Evolutionary conservation across 2,113 vertebrate species (phyloP), one percentile per base, ranked within the genome.

Genomic region (Ceyx cyanopectus): DNA sequence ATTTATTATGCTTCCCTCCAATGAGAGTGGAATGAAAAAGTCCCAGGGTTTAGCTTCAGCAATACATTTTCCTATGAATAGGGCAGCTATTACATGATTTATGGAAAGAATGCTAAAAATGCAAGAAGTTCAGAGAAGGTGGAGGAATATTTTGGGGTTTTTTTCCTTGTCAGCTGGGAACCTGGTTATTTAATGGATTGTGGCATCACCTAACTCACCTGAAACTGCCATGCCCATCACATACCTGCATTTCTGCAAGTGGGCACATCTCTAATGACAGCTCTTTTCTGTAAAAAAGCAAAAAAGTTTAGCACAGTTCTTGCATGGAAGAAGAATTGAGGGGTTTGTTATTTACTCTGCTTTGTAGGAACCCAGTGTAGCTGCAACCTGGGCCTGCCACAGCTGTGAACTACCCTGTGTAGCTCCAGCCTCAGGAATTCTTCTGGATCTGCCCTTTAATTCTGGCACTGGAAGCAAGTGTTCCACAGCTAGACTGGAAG

Each of bases 51-150:
- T 70, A 86, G 48, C 72, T 89, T 89, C 89, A 85, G 68, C 72
- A 70, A 24, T n/a, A 56, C 14, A 93, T 96, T 96, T 96, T 83
- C 89, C 91, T 94, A 87, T 96, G 95, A 95, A 95, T 87, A 89
- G 67, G 40, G 23, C 34, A 83, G 70, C 72, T 89, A 70, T 87
- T 93, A 87, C 87, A 85, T 77, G 77, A 61, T 92, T 94, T 90
- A 60, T 94, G 87, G 80, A 65, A 92, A 77, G 81, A 95, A 96
- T 73, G 72, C 29, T 62, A 89, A 91, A 91, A 94, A 95, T 92
- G 81, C n/a, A 66, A 87, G 53, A 89, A 89, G 89, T 87, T 85
- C 51, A 91, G 5, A 92, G 81, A 77, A 87, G 14, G 68, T 65
- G n/a, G 68, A 77, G 21, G 1, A 6, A 10, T 74, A 34, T 46